phyloP scores from a whole-genome alignment of 2,888 invertebrate genomes.

The Tipula lateralis region DNA sequence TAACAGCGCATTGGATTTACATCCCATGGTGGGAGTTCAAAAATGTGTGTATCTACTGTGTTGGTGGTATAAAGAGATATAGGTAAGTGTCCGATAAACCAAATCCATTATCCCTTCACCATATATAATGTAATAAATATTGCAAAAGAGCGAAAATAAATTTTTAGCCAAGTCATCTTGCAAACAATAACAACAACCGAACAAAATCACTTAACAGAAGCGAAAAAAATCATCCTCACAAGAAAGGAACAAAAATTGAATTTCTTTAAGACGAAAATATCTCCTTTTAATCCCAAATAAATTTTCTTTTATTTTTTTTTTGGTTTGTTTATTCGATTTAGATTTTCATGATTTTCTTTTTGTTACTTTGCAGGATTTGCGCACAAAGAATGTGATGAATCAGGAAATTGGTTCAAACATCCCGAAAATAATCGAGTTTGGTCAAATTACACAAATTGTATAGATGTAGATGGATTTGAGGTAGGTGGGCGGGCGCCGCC shows the following conservation, averaged over 20 bases:
- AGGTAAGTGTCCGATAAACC: background rate
- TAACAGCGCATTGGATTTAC: no score
- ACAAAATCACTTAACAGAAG: background rate
- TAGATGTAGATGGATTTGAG: slow-evolving; percentile 63
- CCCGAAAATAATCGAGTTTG: slow-evolving; percentile 70
- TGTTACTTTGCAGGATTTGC: slow-evolving; percentile 61
- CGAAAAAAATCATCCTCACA: background rate
- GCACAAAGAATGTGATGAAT: slow-evolving; percentile 71
- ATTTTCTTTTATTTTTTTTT: background rate
- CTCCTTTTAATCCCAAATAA: background rate
- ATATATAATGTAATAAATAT: background rate
- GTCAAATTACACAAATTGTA: slow-evolving; percentile 89
- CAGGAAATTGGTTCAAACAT: slow-evolving; percentile 81
- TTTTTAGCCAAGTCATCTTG: background rate
- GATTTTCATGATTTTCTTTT: background rate
- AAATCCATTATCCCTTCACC: background rate
- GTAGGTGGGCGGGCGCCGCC: no score
- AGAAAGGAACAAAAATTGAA: background rate
- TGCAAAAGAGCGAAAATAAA: background rate
- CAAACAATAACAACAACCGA: background rate
- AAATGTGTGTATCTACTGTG: no score
- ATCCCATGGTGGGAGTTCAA: no score
- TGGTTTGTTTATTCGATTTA: background rate
- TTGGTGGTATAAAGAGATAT: no score
- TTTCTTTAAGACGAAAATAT: background rate